These are phyloP conservation scores for Bergia sp. DNA, from an alignment of 92 coral and sea anemone genomes.

Conservation along the genomic window DNA sequence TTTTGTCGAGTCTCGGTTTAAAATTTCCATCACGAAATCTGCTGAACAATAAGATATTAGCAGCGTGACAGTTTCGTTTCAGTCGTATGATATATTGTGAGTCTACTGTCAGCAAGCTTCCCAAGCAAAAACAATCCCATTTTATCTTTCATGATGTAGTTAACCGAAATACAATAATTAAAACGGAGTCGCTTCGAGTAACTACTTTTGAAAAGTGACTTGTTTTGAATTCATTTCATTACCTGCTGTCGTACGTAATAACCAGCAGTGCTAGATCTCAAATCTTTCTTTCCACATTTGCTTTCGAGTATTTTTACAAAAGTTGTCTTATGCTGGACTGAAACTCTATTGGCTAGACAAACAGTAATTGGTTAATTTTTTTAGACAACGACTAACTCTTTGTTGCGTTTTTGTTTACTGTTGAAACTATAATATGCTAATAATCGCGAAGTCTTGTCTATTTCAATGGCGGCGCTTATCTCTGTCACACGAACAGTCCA, in stretches of 20 bases:
- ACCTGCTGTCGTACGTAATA: neutral
- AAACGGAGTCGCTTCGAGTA: neutral
- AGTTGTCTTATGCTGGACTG: neutral
- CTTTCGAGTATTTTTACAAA: neutral
- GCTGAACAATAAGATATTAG: neutral
- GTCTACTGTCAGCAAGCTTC: neutral
- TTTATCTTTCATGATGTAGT: neutral
- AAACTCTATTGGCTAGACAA: neutral
- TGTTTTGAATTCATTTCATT: no score
- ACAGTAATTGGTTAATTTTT: neutral
- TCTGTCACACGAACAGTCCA: neutral
- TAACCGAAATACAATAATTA: neutral
- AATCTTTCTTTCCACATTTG: neutral
- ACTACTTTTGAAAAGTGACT: no score
- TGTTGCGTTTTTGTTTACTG: neutral
- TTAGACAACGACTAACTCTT: neutral
- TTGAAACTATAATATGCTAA: neutral
- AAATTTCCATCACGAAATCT: neutral
- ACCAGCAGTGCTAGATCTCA: neutral
- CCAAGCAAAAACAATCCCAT: neutral
- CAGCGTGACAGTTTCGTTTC: neutral
- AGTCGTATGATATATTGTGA: neutral
- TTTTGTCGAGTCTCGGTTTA: neutral
- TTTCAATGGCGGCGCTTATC: neutral
- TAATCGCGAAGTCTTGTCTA: neutral